phyloP scores from a whole-genome alignment of 2,888 invertebrate genomes.

The Steinernema hermaphroditum region DNA sequence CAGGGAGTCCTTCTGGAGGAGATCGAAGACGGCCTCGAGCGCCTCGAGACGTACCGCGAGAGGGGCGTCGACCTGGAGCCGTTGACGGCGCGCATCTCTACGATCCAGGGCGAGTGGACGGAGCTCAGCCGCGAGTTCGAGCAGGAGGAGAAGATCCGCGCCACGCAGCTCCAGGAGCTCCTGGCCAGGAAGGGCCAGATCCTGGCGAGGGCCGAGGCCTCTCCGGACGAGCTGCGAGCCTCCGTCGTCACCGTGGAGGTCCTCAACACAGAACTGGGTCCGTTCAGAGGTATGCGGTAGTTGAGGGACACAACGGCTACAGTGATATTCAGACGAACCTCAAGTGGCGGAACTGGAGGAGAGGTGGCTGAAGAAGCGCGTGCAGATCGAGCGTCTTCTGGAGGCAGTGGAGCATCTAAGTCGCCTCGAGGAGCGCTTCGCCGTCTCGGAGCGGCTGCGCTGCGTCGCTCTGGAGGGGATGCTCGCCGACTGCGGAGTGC shows the following conservation, averaged over 20 bases:
- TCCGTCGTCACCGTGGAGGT: slow-evolving; percentile 2
- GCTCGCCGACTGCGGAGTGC: slow-evolving; percentile 22
- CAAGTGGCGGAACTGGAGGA: slow-evolving; percentile 42
- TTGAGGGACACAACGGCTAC: neutral
- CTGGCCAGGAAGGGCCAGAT: slow-evolving; percentile 4
- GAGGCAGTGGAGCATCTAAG: slow-evolving; percentile 7
- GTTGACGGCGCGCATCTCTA: neutral
- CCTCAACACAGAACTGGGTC: neutral
- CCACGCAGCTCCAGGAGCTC: neutral
- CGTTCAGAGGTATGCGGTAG: neutral
- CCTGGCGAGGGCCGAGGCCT: neutral
- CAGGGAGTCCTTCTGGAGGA: slow-evolving; percentile 8
- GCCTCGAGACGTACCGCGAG: neutral
- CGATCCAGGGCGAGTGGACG: neutral
- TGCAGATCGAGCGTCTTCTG: slow-evolving; percentile 39
- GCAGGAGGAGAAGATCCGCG: slow-evolving; percentile 10
- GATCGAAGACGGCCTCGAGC: slow-evolving; percentile 14
- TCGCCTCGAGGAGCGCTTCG: neutral
- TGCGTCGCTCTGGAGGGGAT: slow-evolving; percentile 9
- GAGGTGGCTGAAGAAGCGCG: slow-evolving; percentile 41
- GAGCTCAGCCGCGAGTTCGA: slow-evolving; percentile 25
- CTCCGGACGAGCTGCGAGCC: neutral
- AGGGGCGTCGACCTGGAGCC: slow-evolving; percentile 6
- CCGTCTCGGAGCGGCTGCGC: neutral
- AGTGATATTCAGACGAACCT: neutral